phyloP scores from a whole-genome alignment of 2,888 invertebrate genomes.

The Pherbina coryleti region DNA sequence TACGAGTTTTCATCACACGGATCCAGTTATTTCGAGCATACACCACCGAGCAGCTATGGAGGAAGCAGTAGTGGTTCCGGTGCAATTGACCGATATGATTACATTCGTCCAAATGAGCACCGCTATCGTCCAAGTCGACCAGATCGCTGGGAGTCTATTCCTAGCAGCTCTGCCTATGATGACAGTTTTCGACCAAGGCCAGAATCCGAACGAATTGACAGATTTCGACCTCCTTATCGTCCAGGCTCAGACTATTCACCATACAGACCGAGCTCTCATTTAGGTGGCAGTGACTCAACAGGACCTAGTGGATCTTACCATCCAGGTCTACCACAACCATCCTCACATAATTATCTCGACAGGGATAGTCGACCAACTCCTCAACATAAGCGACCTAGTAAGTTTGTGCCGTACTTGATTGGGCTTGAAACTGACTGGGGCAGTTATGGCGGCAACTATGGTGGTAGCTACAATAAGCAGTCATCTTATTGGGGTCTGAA shows the following conservation, averaged over 20 bases:
- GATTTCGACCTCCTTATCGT: constrained; percentile 62
- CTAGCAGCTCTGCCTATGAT: constrained; percentile 66
- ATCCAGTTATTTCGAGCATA: constrained; percentile 61
- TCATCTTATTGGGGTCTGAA: constrained; percentile 72
- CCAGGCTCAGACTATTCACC: constrained; percentile 63
- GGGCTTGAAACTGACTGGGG: constrained; percentile 73
- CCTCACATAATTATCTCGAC: constrained; percentile 62
- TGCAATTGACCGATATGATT: constrained; percentile 66
- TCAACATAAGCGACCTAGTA: constrained; percentile 60
- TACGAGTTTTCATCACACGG: constrained; percentile 65
- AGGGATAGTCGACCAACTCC: constrained; percentile 50
- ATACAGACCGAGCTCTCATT: constrained; percentile 56
- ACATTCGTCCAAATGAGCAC: constrained; percentile 54
- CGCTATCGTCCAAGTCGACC: constrained; percentile 58
- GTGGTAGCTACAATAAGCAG: constrained; percentile 68
- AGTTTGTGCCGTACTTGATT: constrained; percentile 74
- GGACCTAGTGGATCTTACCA: constrained; percentile 46
- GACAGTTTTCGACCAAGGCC: constrained; percentile 57
- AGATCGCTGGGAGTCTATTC: constrained; percentile 65
- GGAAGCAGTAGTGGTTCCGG: constrained; percentile 54
- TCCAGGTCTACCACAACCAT: constrained; percentile 47
- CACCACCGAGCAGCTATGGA: constrained; percentile 63
- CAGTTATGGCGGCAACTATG: constrained; percentile 75
- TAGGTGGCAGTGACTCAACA: constrained; percentile 50
- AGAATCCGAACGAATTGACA: constrained; percentile 58